Percentiles rank a stretch among this genome's conserved stretches.
Conservation (phyloP, 2,797 vertebrate genomes). For the Coilia nasus region DNA sequence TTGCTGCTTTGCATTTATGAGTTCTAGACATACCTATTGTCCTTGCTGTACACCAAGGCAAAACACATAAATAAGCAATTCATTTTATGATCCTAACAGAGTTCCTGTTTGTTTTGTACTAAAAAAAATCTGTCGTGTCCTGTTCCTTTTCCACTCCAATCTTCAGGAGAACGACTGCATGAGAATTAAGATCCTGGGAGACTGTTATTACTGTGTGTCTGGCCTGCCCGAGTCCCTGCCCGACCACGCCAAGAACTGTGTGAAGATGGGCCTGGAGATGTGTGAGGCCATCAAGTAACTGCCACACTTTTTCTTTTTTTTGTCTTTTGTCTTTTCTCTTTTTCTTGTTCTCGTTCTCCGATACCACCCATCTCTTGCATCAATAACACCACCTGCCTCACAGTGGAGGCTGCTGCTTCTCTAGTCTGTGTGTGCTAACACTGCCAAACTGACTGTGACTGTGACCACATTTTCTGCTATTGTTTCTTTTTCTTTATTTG, state of each 20-base stretch:
- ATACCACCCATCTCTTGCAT: conserved; percentile 20
- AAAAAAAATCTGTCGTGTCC: too few species aligned
- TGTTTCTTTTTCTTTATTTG: neutral
- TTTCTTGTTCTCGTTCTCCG: neutral
- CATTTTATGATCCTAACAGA: too few species aligned
- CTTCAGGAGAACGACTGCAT: conserved; percentile 97
- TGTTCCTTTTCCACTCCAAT: too few species aligned
- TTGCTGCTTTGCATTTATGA: neutral
- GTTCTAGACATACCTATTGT: neutral
- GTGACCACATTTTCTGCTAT: conserved; percentile 25
- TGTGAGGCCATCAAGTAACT: conserved; percentile 98
- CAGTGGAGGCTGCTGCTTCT: neutral
- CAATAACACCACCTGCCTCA: conserved; percentile 5
- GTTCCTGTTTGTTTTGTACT: too few species aligned
- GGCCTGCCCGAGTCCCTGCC: conserved; percentile 93
- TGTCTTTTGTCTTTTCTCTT: neutral
- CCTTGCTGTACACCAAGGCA: too few species aligned
- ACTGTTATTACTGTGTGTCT: conserved; percentile 98
- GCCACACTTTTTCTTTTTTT: conserved; percentile 36
- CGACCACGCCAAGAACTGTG: conserved; percentile 97
- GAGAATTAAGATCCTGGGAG: conserved; percentile 97
- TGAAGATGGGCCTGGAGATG: conserved; percentile 99
- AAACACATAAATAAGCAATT: too few species aligned
- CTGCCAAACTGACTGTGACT: conserved; percentile 10
- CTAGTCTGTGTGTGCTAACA: neutral